Evolutionary conservation across 2,797 vertebrate species (phyloP).

Genomic region (Craterocephalus amniculus): DNA sequence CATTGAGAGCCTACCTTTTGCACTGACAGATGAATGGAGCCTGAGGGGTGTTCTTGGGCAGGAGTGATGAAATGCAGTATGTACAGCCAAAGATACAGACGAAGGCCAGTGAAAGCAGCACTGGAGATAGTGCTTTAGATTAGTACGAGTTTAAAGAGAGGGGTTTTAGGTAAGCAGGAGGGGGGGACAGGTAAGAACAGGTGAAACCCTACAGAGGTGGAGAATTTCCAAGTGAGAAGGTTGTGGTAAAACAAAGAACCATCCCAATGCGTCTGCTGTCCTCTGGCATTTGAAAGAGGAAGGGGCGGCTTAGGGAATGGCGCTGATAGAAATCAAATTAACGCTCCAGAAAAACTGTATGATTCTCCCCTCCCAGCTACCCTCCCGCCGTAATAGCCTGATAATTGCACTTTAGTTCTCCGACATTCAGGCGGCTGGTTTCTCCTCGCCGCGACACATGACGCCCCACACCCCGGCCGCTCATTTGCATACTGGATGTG

Average conservation of each 20-base stretch:
- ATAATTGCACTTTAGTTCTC: slow-evolving; percentile 89
- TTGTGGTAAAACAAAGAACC: slow-evolving; percentile 72
- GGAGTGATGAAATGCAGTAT: slow-evolving; percentile 61
- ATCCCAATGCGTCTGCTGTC: slow-evolving; percentile 62
- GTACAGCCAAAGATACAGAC: slow-evolving; percentile 51
- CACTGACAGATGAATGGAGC: slow-evolving; percentile 67
- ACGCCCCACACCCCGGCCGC: slow-evolving; percentile 79
- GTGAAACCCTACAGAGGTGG: slow-evolving; percentile 7
- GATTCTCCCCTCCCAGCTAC: slow-evolving; percentile 79
- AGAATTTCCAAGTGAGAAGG: slow-evolving; percentile 51
- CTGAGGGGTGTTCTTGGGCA: slow-evolving; percentile 63
- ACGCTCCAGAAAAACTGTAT: slow-evolving; percentile 81
- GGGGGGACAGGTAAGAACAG: slow-evolving; percentile 35
- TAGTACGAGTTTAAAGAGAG: slow-evolving; percentile 20
- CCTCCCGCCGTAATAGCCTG: slow-evolving; percentile 85
- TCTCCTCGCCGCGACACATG: slow-evolving; percentile 70
- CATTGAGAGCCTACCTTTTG: slow-evolving; percentile 61
- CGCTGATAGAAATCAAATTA: slow-evolving; percentile 86
- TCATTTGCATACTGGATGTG: slow-evolving; percentile 88
- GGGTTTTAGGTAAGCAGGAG: slow-evolving; percentile 12
- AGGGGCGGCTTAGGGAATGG: slow-evolving; percentile 56
- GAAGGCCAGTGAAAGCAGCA: slow-evolving; percentile 51
- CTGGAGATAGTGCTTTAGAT: slow-evolving; percentile 45
- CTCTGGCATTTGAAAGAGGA: slow-evolving; percentile 64
- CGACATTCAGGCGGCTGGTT: slow-evolving; percentile 82